phyloP scores from a whole-genome alignment of 2,888 invertebrate genomes.

The Rhamphomyia laevipes region DNA sequence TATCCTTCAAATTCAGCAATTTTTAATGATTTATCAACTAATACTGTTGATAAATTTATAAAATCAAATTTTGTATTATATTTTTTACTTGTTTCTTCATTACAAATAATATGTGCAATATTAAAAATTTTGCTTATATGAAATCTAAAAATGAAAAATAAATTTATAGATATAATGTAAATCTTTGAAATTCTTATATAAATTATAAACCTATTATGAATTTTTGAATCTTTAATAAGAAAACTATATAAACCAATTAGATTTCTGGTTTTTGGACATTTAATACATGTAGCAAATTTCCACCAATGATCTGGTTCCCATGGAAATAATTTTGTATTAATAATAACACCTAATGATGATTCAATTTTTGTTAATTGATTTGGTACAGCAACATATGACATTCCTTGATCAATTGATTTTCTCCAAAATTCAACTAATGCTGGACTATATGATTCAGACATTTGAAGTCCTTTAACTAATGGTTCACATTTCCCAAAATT shows the following conservation, averaged over 20 bases:
- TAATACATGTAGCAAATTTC: slow-evolving; percentile 4
- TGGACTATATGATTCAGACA: not conserved
- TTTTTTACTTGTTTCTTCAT: slow-evolving; percentile 1
- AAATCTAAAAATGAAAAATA: not conserved
- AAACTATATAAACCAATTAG: slow-evolving; percentile 2
- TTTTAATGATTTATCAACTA: slow-evolving; percentile 3
- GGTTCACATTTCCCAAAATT: not conserved
- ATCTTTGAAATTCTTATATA: too few relatives aligned
- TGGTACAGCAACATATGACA: not conserved
- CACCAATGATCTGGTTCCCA: not conserved
- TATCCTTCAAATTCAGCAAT: slow-evolving; percentile 1
- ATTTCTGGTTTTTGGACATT: slow-evolving; percentile 5
- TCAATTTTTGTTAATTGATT: not conserved
- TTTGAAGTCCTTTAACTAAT: not conserved
- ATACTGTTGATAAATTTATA: not conserved
- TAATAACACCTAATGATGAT: not conserved
- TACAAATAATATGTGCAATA: slow-evolving; percentile 4
- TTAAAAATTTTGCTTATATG: slow-evolving; percentile 1
- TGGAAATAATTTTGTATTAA: not conserved
- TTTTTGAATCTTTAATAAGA: slow-evolving; percentile 1
- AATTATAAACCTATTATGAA: not conserved
- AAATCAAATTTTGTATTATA: slow-evolving; percentile 1
- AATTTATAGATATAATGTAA: too few relatives aligned
- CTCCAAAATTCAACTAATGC: not conserved
- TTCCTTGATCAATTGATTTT: not conserved